phyloP scores from a whole-genome alignment of 2,113 vertebrate genomes.

The Tachycineta bicolor region DNA sequence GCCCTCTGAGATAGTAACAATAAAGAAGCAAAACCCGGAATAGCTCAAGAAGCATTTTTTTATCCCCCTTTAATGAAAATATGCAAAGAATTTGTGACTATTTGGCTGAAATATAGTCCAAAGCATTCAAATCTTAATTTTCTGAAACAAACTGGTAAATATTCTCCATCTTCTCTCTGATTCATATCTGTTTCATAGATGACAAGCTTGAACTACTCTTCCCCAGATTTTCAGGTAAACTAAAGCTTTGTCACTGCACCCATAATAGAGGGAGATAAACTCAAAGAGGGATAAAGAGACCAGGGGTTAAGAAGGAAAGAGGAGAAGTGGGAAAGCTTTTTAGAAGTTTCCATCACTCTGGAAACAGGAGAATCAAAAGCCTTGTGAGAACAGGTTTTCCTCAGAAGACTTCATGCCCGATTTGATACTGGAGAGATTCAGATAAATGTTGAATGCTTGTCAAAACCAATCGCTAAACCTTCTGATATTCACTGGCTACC shows the following conservation, averaged over 20 bases:
- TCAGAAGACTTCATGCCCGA: conserved; percentile 52
- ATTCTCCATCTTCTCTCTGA: not conserved
- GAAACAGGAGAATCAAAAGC: conserved; percentile 29
- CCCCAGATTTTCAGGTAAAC: not conserved
- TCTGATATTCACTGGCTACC: conserved; percentile 55
- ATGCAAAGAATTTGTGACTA: not conserved
- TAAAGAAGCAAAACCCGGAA: not conserved
- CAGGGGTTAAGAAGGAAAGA: not conserved
- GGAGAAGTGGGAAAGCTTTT: not conserved
- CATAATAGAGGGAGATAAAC: not conserved
- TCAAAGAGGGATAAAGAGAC: not conserved
- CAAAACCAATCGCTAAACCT: conserved; percentile 62
- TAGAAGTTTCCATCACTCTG: not conserved
- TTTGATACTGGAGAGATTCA: conserved; percentile 53
- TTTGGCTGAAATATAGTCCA: not conserved
- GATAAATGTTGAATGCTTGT: conserved; percentile 68
- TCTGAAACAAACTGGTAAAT: not conserved
- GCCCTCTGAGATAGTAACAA: not conserved
- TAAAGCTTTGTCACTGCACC: not conserved
- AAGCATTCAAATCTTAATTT: not conserved
- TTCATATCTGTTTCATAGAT: not conserved
- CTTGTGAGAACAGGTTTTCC: conserved; percentile 50
- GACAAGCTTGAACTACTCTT: not conserved
- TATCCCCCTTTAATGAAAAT: not conserved
- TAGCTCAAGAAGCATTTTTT: not conserved